Evolutionary conservation across 2,888 invertebrate genomes (phyloP).

Genomic region (Nudaria mundana): DNA sequence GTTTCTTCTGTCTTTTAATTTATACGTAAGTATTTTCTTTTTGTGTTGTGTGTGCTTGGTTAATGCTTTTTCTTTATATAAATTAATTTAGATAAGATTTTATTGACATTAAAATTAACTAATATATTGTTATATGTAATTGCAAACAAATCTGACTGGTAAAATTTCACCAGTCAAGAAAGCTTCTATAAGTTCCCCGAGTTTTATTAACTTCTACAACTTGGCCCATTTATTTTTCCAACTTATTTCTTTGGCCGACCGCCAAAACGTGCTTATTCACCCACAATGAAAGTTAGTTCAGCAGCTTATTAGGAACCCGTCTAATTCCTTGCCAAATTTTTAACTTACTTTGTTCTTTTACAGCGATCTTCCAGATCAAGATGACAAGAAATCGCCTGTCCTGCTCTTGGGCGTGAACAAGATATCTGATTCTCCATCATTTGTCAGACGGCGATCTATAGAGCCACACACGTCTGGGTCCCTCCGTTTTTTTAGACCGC

Average conservation of each 20-base stretch:
- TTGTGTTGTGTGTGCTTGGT: conserved; percentile 19
- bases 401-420: conserved; percentile 83
- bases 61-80: conserved; percentile 11
- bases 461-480: conserved; percentile 65
- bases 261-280: conserved; percentile 1
- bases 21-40: conserved; percentile 21
- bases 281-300: not conserved
- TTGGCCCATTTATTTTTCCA: not conserved
- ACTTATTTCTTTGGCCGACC: not conserved
- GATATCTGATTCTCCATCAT: conserved; percentile 69
- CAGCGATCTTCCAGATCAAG: conserved; percentile 83
- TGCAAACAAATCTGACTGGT: too few species aligned
- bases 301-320: conserved; percentile 11
- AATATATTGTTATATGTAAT: too few species aligned
- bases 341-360: conserved; percentile 39
- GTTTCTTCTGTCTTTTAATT: conserved; percentile 6
- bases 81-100: not conserved
- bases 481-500: conserved; percentile 69
- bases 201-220: too few species aligned
- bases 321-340: conserved; percentile 7
- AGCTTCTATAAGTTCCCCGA: too few species aligned
- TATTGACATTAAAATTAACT: not conserved
- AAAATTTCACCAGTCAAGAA: too few species aligned
- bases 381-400: conserved; percentile 81
- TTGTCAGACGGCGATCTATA: conserved; percentile 63